A percentile compares a stretch with the other conserved stretches of the same genome.
Evolutionary conservation across 2,113 vertebrate species (phyloP).

Genomic region (Naja naja): DNA sequence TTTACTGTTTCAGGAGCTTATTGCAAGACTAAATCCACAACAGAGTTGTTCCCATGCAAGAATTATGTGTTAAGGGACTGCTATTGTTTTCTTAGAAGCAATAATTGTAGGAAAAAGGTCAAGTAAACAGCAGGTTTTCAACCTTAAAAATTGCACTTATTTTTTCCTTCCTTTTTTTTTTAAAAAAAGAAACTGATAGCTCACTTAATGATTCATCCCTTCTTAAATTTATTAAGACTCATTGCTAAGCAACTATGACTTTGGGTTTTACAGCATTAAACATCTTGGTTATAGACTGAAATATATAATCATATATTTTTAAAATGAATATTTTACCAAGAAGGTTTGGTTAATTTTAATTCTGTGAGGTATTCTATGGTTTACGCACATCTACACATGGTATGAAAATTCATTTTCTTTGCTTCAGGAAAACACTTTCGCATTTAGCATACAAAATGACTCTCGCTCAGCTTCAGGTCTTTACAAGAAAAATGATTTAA

Average conservation of each 20-base stretch:
- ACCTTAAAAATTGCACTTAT: neutral
- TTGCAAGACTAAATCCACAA: neutral
- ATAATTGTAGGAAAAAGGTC: neutral
- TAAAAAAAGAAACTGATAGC: neutral
- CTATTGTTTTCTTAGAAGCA: neutral
- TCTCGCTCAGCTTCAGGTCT: neutral
- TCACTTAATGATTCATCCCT: neutral
- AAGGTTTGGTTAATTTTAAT: conserved; percentile 1
- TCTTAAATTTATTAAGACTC: neutral
- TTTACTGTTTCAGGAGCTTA: neutral
- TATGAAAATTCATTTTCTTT: conserved; percentile 33
- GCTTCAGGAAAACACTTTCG: neutral
- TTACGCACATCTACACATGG: conserved; percentile 13
- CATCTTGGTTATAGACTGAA: neutral
- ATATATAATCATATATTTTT: neutral
- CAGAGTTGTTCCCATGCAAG: neutral
- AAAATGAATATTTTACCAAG: neutral
- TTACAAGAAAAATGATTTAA: conserved; percentile 28
- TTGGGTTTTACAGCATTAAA: neutral
- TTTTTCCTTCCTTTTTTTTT: neutral
- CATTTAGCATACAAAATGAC: conserved; percentile 14
- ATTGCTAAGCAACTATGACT: neutral
- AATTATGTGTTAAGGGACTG: neutral
- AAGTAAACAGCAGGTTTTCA: neutral
- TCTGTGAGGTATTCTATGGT: neutral